Conservation (phyloP, 2,888 invertebrate genomes). For the Agrilus biguttatus region DNA sequence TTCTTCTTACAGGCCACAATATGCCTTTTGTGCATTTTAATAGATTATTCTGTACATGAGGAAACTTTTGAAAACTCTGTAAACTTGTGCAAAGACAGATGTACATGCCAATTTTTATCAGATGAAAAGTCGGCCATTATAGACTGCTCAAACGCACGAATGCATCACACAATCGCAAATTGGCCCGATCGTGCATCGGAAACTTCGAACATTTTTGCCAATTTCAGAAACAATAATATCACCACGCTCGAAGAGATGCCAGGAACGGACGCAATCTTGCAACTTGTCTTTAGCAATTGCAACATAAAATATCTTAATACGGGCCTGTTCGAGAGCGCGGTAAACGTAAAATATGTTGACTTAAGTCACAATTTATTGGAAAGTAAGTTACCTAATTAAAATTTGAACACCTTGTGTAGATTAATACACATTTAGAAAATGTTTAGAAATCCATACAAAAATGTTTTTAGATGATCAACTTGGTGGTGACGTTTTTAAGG, state of each 20-base stretch:
- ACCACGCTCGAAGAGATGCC: slow-evolving; percentile 34
- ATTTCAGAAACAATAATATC: slow-evolving; percentile 43
- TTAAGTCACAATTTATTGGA: slow-evolving; percentile 41
- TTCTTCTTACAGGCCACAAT: no score
- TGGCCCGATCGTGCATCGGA: slow-evolving; percentile 24
- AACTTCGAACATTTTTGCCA: slow-evolving; percentile 32
- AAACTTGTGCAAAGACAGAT: slow-evolving; percentile 15
- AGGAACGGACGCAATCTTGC: slow-evolving; percentile 31
- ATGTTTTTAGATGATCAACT: slow-evolving; percentile 40
- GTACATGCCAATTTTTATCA: slow-evolving; percentile 15
- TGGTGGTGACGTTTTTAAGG: slow-evolving; percentile 49
- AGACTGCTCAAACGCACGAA: slow-evolving; percentile 18
- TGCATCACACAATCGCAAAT: slow-evolving; percentile 21
- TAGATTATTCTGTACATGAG: slow-evolving; percentile 1
- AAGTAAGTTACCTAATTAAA: slow-evolving; percentile 26
- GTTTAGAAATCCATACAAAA: no score
- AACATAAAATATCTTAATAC: slow-evolving; percentile 35
- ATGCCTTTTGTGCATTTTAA: no score
- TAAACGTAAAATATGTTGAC: slow-evolving; percentile 38
- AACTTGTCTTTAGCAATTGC: slow-evolving; percentile 40
- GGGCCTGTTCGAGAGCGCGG: slow-evolving; percentile 37
- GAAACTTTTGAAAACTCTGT: slow-evolving; percentile 11
- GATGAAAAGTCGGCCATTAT: slow-evolving; percentile 16
- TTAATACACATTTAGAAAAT: no score
- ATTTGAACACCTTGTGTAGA: no score